A percentile compares a stretch with the other conserved stretches of the same genome.
phyloP scores from a whole-genome alignment of 2,797 vertebrate genomes.

The Discoglossus pictus region DNA sequence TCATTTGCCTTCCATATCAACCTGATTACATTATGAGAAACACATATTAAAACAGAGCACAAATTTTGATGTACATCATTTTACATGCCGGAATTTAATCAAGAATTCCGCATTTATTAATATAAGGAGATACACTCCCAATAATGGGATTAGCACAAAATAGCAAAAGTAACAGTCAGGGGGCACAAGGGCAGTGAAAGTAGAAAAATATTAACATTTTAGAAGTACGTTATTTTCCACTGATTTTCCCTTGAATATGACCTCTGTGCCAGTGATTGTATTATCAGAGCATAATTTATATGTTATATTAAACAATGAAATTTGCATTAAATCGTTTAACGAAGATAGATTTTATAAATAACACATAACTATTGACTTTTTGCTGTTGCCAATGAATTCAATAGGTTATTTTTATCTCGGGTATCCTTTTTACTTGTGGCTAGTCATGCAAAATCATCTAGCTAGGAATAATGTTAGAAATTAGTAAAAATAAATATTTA shows the following conservation, averaged over 20 bases:
- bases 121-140: conserved; percentile 35
- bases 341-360: conserved; percentile 24
- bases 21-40: conserved; percentile 50
- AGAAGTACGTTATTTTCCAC: conserved; percentile 61
- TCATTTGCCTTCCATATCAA: conserved; percentile 49
- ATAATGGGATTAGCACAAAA: conserved; percentile 35
- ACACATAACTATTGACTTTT: conserved; percentile 12
- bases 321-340: conserved; percentile 13
- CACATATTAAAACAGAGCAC: conserved; percentile 43
- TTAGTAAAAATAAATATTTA: too few relatives aligned
- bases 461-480: too few relatives aligned
- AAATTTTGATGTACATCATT: conserved; percentile 46
- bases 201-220: conserved; percentile 62
- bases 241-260: conserved; percentile 55
- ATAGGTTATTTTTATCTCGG: too few relatives aligned
- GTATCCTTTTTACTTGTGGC: too few relatives aligned
- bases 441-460: too few relatives aligned
- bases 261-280: conserved; percentile 28
- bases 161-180: conserved; percentile 37
- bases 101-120: conserved; percentile 48
- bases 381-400: too few relatives aligned
- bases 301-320: conserved; percentile 13
- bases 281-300: conserved; percentile 17
- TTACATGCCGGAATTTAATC: conserved; percentile 47
- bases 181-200: conserved; percentile 48